Base-by-base conservation (phyloP, 2,888 invertebrate genomes). In the Ornithoptera priamus region DNA sequence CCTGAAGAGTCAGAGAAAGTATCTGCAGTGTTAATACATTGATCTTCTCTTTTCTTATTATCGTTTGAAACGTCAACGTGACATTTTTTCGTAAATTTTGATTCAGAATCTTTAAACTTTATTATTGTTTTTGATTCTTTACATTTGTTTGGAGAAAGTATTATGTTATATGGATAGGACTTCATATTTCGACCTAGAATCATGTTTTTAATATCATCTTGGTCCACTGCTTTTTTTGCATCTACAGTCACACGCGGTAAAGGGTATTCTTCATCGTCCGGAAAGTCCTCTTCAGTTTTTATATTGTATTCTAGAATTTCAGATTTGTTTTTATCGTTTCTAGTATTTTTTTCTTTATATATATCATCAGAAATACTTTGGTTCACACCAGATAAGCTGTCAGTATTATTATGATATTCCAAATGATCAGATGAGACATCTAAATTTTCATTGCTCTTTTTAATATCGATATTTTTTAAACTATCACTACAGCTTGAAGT, bases 341-440 rank as follows among this genome's bases (percentile, higher is more conserved):
- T 24, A 8, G 30, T 39, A 59, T 63, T 71, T 56, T 68, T 62
- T 56, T 72, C 70, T 10, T 53, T 7, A 67, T 60, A 60, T 58
- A 8, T 10, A 39, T 57, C 68, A 8, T 76, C 65, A 67, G 76
- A 36, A 42, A 72, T 71, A n/a, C 71, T 73, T 70, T 22, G 30
- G 82, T 79, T 59, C 78, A 80, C 17, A 71, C 75, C 73, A 74
- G 77, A 67, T 71, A 72, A 75, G 67, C 72, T 78, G 71, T 93
- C 93, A 64, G 87, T 78, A 20, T 89, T 88, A 76, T 89, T 94
- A 77, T 94, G 94, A 77, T 94, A 94, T 66, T 93, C 93, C 69
- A 94, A 84, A 71, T 94, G 84, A 85, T 94, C 94, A 12, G 94
- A 94, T 24, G 94, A 93, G 58, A 89, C 86, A 65, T 82, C 83